Evolutionary conservation across 1,140 invertebrate species (phyloP).

Genomic region (Andricus grossulariae): DNA sequence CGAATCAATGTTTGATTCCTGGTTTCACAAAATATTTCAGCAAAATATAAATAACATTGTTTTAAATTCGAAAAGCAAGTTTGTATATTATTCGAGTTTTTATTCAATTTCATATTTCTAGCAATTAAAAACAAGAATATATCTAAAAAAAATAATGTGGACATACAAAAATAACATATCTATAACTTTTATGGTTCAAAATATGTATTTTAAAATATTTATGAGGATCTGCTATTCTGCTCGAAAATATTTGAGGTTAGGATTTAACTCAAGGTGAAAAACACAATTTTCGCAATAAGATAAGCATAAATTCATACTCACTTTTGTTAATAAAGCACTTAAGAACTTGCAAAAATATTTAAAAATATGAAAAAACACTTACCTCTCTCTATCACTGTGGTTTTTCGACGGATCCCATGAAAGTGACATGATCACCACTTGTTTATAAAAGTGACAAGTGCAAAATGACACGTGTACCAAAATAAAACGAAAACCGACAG

Average conservation of each 20-base stretch:
- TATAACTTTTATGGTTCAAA: too few relatives aligned
- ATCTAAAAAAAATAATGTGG: too few relatives aligned
- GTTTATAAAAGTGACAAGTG: neutral
- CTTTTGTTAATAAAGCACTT: neutral
- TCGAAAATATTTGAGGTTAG: constrained; percentile 34
- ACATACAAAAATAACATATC: too few relatives aligned
- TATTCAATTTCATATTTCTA: neutral
- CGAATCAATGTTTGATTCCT: too few relatives aligned
- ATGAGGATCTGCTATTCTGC: neutral
- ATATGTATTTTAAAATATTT: too few relatives aligned
- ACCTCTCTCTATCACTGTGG: constrained; percentile 82
- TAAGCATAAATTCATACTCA: neutral
- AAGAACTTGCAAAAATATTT: neutral
- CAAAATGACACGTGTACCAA: constrained; percentile 7
- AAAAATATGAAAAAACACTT: constrained; percentile 13
- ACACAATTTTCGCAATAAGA: neutral
- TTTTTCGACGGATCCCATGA: constrained; percentile 79
- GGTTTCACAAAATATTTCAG: too few relatives aligned
- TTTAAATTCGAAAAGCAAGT: neutral
- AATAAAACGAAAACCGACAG: neutral
- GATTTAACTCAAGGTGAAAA: constrained; percentile 36
- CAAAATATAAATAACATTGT: too few relatives aligned
- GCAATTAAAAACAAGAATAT: neutral
- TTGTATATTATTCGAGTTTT: neutral
- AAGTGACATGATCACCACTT: constrained; percentile 16